Percentiles rank a stretch among this genome's conserved stretches.
phyloP scores from a whole-genome alignment of 1,140 invertebrate species.

The Piezodorus guildinii region DNA sequence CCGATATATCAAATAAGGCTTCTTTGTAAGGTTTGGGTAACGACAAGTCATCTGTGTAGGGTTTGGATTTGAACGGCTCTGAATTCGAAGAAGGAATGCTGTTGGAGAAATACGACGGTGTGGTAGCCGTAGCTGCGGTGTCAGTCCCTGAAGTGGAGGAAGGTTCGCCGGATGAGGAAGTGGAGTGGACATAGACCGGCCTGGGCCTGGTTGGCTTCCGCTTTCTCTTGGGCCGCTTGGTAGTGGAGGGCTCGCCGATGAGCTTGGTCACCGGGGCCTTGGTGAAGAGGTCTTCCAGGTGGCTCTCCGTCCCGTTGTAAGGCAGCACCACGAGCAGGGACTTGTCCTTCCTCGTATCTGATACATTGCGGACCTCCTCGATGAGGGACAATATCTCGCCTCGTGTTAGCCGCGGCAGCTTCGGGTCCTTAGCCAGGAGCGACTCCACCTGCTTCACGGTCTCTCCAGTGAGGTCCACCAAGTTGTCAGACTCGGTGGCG shows the following conservation, averaged over 20 bases:
- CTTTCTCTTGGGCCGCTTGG: conserved; percentile 16
- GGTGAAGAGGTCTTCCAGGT: conserved; percentile 40
- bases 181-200: conserved; percentile 26
- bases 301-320: conserved; percentile 36
- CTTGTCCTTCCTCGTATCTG: background rate
- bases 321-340: conserved; percentile 43
- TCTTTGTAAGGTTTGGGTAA: conserved; percentile 9
- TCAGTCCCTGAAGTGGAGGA: background rate
- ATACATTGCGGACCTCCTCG: conserved; percentile 27
- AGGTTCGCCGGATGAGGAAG: conserved; percentile 11
- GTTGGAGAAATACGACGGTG: background rate
- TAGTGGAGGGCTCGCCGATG: conserved; percentile 27
- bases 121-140: background rate
- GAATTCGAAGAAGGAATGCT: background rate
- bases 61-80: background rate
- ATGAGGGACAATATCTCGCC: conserved; percentile 46
- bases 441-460: conserved; percentile 48
- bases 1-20: conserved; percentile 11
- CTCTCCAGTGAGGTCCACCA: conserved; percentile 3
- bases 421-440: conserved; percentile 41
- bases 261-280: conserved; percentile 41
- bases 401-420: conserved; percentile 42
- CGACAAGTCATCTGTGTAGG: background rate
- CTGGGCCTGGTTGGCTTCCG: conserved; percentile 15
- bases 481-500: background rate